phyloP scores from a whole-genome alignment of 2,113 vertebrate species.

The Thamnophis sirtalis region DNA sequence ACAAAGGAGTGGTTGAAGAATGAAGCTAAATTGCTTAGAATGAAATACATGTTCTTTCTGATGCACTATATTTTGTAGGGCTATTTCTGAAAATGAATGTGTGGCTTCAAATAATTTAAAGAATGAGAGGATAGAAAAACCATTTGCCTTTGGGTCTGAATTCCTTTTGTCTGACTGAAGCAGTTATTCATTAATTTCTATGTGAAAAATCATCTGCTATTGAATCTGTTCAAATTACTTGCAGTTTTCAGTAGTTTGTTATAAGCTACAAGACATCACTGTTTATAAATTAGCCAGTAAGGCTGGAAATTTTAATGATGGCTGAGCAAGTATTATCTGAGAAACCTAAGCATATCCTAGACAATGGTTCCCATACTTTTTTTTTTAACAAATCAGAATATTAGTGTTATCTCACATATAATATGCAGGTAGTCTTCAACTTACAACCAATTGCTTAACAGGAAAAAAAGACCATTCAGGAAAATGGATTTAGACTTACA shows the following conservation, averaged over 20 bases:
- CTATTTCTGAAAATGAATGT: slow-evolving; percentile 50
- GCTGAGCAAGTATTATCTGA: background rate
- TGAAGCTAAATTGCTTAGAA: slow-evolving; percentile 17
- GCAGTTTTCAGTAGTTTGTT: slow-evolving; percentile 58
- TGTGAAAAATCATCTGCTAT: slow-evolving; percentile 62
- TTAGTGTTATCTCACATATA: background rate
- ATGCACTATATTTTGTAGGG: slow-evolving; percentile 32
- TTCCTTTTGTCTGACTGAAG: slow-evolving; percentile 56
- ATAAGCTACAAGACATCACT: slow-evolving; percentile 56
- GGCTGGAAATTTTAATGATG: slow-evolving; percentile 46
- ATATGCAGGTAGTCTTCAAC: background rate
- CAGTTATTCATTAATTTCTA: slow-evolving; percentile 60
- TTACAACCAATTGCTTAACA: background rate
- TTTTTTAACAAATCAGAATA: background rate
- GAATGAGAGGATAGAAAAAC: slow-evolving; percentile 65
- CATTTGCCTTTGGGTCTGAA: slow-evolving; percentile 61
- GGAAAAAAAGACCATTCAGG: background rate
- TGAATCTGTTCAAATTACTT: slow-evolving; percentile 62
- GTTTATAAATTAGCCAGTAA: slow-evolving; percentile 59
- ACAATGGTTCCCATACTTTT: background rate
- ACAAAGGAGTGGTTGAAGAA: background rate
- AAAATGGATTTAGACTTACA: background rate
- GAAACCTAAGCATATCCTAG: background rate
- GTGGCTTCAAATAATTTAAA: slow-evolving; percentile 58
- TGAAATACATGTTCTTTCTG: slow-evolving; percentile 10